These are phyloP conservation scores for Thamnophis sirtalis DNA, from an alignment of 2,113 vertebrate genomes.

Conservation along the genomic window DNA sequence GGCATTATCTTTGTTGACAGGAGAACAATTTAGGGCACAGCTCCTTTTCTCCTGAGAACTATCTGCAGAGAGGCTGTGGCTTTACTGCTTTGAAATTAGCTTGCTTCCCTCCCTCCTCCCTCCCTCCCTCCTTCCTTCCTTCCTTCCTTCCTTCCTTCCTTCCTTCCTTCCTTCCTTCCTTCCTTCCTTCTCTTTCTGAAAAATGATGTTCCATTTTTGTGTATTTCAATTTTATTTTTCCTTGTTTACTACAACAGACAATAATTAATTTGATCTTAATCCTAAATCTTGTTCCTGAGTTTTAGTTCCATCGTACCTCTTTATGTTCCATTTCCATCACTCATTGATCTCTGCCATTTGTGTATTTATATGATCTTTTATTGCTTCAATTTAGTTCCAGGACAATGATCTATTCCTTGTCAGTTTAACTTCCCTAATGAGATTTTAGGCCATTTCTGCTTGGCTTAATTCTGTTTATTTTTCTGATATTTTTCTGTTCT, in stretches of 20 bases:
- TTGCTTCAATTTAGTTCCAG: slow-evolving; percentile 31
- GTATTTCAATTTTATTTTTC: slow-evolving; percentile 23
- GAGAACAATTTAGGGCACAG: slow-evolving; percentile 4
- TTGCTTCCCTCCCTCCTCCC: neutral
- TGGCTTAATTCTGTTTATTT: slow-evolving; percentile 11
- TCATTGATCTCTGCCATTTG: slow-evolving; percentile 18
- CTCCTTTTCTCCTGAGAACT: neutral
- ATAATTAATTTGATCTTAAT: slow-evolving; percentile 31
- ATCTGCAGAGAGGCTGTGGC: neutral
- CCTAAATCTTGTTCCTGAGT: neutral
- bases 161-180: neutral
- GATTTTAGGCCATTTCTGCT: slow-evolving; percentile 40
- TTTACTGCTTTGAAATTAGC: neutral
- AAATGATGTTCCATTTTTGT: neutral
- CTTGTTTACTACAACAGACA: slow-evolving; percentile 4
- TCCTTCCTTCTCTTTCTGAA: neutral
- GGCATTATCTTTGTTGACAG: neutral
- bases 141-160: neutral
- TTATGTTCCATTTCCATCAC: slow-evolving; percentile 30
- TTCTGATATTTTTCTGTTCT: slow-evolving; percentile 1
- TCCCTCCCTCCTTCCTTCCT: neutral
- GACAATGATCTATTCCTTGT: slow-evolving; percentile 23
- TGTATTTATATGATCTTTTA: slow-evolving; percentile 29
- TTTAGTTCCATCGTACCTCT: slow-evolving; percentile 11
- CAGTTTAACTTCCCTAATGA: slow-evolving; percentile 34